phyloP scores from a whole-genome alignment of 2,888 invertebrate genomes.

The Pediacus dermestoides region DNA sequence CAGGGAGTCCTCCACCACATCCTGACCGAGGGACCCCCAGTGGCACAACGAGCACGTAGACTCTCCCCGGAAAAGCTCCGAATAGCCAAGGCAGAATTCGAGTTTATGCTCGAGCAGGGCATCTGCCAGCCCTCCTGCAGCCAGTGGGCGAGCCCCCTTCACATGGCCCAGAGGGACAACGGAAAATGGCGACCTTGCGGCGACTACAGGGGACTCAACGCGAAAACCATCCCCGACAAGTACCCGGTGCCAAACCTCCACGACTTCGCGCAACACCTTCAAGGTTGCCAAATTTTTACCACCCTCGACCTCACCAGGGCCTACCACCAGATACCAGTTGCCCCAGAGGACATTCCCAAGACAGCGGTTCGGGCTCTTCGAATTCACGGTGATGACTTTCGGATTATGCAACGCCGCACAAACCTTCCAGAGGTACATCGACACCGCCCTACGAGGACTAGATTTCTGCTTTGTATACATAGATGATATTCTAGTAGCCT shows the following conservation, averaged over 20 bases:
- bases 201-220: constrained; percentile 42
- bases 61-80: constrained; percentile 33
- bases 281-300: constrained; percentile 30
- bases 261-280: no score
- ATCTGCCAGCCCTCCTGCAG: constrained; percentile 33
- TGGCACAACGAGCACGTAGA: constrained; percentile 30
- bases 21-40: constrained; percentile 36
- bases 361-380: constrained; percentile 33
- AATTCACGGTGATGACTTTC: constrained; percentile 3
- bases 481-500: constrained; percentile 30
- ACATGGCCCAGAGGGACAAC: constrained; percentile 33
- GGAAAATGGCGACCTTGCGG: constrained; percentile 42
- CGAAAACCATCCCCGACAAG: no score
- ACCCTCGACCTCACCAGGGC: constrained; percentile 38
- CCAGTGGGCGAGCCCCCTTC: constrained; percentile 36
- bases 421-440: no score
- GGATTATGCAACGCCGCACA: no score
- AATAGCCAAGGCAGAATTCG: constrained; percentile 34
- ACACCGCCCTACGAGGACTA: no score
- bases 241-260: no score
- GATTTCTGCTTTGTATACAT: background rate
- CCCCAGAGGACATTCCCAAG: constrained; percentile 37
- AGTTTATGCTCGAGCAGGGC: constrained; percentile 30
- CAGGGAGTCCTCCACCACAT: constrained; percentile 28
- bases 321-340: constrained; percentile 41